Base-by-base conservation (phyloP, 2,888 invertebrate species). In the Ceramica pisi region DNA sequence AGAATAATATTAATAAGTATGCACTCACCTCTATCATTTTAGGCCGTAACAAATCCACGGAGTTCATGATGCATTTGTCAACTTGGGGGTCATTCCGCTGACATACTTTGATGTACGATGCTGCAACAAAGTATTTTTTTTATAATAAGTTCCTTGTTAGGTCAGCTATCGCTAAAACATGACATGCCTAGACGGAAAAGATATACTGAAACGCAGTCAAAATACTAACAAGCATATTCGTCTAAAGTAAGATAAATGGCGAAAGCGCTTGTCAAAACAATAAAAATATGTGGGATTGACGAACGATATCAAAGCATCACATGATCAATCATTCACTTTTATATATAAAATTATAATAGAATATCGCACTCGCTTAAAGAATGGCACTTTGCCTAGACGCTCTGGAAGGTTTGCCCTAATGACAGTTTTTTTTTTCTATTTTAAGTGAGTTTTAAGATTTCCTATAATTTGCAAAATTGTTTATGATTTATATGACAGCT, bases 31-130 rank as follows among this genome's bases (percentile, higher is more conserved):
- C 91, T 14, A 94, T 94, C 81, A 97, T 95, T 87, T 97, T 96
- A 0, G 96, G 96, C 71, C 97, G 94, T 4, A 97, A 90, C 65
- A 96, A 92, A 67, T 97, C 96, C 26, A 97, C 96, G 0, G 97
- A 96, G 80, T 96, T 96, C 79, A 95, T 96, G 81, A 97, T 97
- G 89, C 97, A 97, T 81, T 95, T 96, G 86, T 97, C 95, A 69
- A 97, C 96, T 62, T 97, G 93, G 0, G 97, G 97, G 86, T 97
- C 97, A 78, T 95, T 95, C 81, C 97, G 96, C 86, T 96, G 96
- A 89, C 97, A 97, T 59, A 97, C 92, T 87, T 97, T 97, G 80
- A 97, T 97, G 90, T 97, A 97, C 19, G 97, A 89, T 46, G 97
- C 97, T 97, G 95, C 44, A 96, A 96, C 66, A 83, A 89, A 87